Base-by-base conservation (phyloP, 2,888 invertebrate genomes). In the Cyclophora punctaria region DNA sequence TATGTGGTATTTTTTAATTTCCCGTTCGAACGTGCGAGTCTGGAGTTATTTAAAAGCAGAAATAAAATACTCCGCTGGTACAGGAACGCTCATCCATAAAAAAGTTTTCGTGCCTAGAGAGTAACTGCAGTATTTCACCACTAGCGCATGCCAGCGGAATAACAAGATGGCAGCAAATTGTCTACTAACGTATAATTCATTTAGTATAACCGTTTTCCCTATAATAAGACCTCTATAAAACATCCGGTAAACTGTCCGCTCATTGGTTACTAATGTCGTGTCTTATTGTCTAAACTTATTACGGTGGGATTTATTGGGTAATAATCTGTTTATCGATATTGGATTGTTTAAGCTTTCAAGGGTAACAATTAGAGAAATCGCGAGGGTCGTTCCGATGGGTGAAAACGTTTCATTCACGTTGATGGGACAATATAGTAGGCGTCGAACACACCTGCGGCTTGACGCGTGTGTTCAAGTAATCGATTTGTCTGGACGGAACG, bases 401-500 rank as follows among this genome's bases (percentile, higher is more conserved):
- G 67, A 66, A 73, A 73, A 70, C 58, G 64, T 74, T 66, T 68
- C 57, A 62, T 63, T 57, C 51, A 48, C 59, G 58, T 60, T 54
- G 65, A 64, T 61, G 64, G 61, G 52, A 71, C 63, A 69, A 73
- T 78, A 72, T 70, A 75, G 69, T 63, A 67, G 61, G 64, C 69
- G 64, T 73, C 74, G 61, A 53, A 57, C 62, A 73, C 82, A 83
- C 82, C 83, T 83, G 80, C 68, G 69, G 59, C 63, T 59, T 67
- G 67, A 73, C 70, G 71, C 70, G 64, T 75, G 73, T 70, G 73
- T 72, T 67, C 77, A 65, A 69, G 69, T 66, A 78, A 84, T 84
- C 84, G 84, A 83, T 84, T 81, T 69, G 83, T 84, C 83, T 83
- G 83, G 82, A 78, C 78, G 59, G 70, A 56, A 56, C 63, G 71